Conservation (phyloP, 2,113 vertebrate species). For the Saguinus imperator region DNA sequence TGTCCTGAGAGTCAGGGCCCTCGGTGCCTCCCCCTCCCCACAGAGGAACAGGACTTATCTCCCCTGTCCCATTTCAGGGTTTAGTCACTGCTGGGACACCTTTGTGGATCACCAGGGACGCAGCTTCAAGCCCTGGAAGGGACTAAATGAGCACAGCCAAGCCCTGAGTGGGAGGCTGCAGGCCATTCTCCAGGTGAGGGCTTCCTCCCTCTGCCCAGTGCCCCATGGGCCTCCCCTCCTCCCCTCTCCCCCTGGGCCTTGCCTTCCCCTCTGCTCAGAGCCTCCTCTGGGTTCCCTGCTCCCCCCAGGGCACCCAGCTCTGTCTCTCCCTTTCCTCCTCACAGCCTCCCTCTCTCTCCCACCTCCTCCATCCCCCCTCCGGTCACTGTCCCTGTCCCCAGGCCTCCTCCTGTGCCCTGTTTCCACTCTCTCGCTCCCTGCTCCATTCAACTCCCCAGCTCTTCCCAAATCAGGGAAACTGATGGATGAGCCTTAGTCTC, state of each 20-base stretch:
- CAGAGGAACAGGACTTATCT: background rate
- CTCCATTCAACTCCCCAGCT: background rate
- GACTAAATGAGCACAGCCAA: constrained; percentile 85
- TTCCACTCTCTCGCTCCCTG: background rate
- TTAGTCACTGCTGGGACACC: constrained; percentile 92
- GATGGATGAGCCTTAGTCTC: background rate
- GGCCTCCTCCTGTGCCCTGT: too few relatives aligned
- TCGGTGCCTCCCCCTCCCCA: background rate
- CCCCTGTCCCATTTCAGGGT: constrained; percentile 76
- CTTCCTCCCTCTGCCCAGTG: background rate
- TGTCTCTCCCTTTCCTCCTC: background rate
- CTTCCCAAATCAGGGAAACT: background rate
- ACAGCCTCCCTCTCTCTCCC: background rate
- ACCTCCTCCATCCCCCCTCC: background rate
- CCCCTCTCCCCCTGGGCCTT: accelerated
- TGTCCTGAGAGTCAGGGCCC: background rate
- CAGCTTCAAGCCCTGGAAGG: constrained; percentile 89
- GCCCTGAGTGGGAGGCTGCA: constrained; percentile 85
- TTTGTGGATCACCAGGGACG: constrained; percentile 88
- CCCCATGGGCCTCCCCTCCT: background rate
- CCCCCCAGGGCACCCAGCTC: background rate
- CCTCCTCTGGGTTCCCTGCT: background rate
- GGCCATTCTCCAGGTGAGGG: constrained; percentile 88
- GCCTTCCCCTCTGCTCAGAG: background rate
- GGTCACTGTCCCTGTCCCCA: background rate